Base-by-base conservation (phyloP, 1,140 invertebrate genomes). In the Drosophila arizonae region DNA sequence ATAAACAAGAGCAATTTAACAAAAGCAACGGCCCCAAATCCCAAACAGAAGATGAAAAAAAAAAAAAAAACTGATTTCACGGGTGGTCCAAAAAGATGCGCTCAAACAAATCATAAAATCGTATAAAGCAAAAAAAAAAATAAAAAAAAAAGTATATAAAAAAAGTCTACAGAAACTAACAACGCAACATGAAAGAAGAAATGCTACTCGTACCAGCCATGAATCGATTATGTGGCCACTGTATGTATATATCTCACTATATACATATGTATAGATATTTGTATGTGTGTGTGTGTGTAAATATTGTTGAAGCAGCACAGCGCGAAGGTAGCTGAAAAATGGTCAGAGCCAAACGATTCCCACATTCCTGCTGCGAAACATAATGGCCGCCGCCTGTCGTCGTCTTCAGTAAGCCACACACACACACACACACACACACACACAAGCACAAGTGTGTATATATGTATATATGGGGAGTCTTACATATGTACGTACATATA, bases 1-100 rank as follows among this genome's bases (percentile, higher is more conserved):
- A 90, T 90, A 90, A 90, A 90, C 87, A 90, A 90, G 87, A 90
- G 87, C 88, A 90, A 90, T 90, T 90, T 90, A 90, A 90, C 81
- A 86, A 81, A 89, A 90, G 79, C 66, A 70, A 73, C 41, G 74
- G 51, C 54, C 76, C 71, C 60, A 73, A 79, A 70, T 63, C 62
- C 48, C 28, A 79, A 50, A 50, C 6, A 50, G 17, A 50, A 26
- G 17, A 24, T 24, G 17, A 24, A 48, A 10, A 48, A 46, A 9
- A 46, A 21, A 21, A 24, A 50, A 24, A 50, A 24, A 50, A 50
- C 43, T 26, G 48, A 87, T 87, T 87, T 87, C 82, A 87, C 87
- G 78, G 86, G 86, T 90, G 86, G 86, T 90, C 86, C 79, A 76
- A 75, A 82, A 87, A 90, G 79, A 87, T 79, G 72, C 84, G 82